A percentile compares a stretch with the other conserved stretches of the same genome.
phyloP scores from a whole-genome alignment of 2,113 vertebrate species.

The Tetraodon nigroviridis region DNA sequence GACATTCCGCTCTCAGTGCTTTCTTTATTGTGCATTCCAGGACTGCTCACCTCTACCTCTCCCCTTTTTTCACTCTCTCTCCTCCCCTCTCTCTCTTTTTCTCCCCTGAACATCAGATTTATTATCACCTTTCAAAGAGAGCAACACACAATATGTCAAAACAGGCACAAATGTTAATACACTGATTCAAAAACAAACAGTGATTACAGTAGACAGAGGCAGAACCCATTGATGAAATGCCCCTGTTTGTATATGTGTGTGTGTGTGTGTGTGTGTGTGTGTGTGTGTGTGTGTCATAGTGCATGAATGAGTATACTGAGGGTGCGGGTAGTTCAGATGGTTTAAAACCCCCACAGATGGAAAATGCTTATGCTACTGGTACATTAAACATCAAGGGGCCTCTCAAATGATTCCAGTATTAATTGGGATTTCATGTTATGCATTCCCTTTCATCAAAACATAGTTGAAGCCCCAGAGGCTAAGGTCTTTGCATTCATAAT shows the following conservation, averaged over 20 bases:
- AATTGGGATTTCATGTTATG: not conserved
- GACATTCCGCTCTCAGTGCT: conserved; percentile 64
- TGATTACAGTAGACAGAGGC: conserved; percentile 23
- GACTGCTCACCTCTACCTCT: conserved; percentile 27
- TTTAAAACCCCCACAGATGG: too few relatives aligned
- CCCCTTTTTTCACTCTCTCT: conserved; percentile 11
- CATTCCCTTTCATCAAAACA: too few relatives aligned
- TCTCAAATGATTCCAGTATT: too few relatives aligned
- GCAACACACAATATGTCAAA: conserved; percentile 22
- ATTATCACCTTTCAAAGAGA: conserved; percentile 47
- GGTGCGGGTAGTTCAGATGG: too few relatives aligned
- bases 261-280: not conserved
- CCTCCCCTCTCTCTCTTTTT: conserved; percentile 24
- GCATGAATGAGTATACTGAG: not conserved
- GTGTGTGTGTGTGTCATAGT: too few relatives aligned
- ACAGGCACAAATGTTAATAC: conserved; percentile 15
- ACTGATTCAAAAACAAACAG: conserved; percentile 10
- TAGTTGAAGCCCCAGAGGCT: too few relatives aligned
- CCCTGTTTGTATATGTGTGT: conserved; percentile 17
- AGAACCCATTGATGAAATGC: conserved; percentile 25
- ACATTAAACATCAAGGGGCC: too few relatives aligned
- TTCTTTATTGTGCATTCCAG: conserved; percentile 66
- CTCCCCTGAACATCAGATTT: conserved; percentile 44
- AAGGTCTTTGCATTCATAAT: too few relatives aligned
- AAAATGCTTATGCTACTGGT: too few relatives aligned